These are phyloP conservation scores for Etia nguti DNA, from an alignment of 2,113 vertebrate genomes.

Conservation along the genomic window DNA sequence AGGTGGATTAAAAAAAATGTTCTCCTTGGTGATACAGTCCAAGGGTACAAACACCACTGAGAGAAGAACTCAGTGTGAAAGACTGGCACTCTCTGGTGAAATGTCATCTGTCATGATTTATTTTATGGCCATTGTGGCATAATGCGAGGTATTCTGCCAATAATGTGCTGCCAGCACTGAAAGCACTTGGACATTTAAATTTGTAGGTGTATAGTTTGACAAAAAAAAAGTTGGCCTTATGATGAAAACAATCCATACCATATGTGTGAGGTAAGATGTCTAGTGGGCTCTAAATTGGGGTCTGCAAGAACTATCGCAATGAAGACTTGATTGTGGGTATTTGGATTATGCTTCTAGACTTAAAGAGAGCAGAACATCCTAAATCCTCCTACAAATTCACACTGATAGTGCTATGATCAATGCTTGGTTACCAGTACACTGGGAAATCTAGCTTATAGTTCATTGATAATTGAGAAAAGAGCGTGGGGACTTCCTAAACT, in stretches of 20 bases:
- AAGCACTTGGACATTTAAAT: background rate
- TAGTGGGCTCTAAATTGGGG: background rate
- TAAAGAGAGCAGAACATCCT: background rate
- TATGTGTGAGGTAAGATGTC: background rate
- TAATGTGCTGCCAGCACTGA: background rate
- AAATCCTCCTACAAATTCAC: too few relatives aligned
- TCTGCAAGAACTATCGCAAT: background rate
- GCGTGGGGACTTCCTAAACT: too few relatives aligned
- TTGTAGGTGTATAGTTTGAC: background rate
- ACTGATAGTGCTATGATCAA: too few relatives aligned
- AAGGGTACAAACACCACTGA: too few relatives aligned
- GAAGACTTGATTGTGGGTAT: background rate
- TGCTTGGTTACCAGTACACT: background rate
- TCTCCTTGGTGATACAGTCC: too few relatives aligned
- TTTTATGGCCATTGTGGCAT: background rate
- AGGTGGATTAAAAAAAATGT: too few relatives aligned
- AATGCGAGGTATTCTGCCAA: background rate
- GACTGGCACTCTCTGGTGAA: background rate
- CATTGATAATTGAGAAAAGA: too few relatives aligned
- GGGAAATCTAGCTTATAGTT: too few relatives aligned
- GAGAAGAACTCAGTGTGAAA: too few relatives aligned
- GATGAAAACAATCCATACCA: background rate
- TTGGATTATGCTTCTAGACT: background rate
- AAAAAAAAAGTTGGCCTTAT: background rate
- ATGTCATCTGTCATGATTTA: background rate